These are phyloP conservation scores for Phocoena sinus DNA, from an alignment of 2,113 vertebrate species.

Conservation along the genomic window DNA sequence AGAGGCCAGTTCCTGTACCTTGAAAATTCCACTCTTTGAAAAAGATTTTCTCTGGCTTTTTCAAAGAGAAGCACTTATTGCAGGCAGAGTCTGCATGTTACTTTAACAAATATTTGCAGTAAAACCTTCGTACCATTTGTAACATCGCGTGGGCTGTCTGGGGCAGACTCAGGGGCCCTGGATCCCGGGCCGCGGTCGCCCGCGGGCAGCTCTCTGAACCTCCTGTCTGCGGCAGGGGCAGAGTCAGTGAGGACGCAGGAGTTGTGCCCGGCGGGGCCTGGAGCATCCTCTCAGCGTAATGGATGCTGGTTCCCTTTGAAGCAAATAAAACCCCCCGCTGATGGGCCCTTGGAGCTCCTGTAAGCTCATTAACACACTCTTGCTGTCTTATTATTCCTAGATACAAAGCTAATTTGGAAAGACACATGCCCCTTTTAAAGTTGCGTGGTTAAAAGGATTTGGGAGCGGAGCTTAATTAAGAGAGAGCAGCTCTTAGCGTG, in stretches of 20 bases:
- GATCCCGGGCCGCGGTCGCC: accelerated
- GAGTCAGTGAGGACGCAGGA: background rate
- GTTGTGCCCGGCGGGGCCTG: accelerated
- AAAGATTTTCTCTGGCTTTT: background rate
- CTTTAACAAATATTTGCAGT: background rate
- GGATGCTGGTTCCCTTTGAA: background rate
- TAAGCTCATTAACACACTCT: conserved; percentile 36
- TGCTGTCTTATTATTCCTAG: background rate
- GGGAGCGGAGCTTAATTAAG: conserved; percentile 28
- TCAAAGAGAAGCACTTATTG: background rate
- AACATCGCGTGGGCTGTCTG: background rate
- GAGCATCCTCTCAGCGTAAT: background rate
- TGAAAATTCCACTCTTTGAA: background rate
- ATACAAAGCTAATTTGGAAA: conserved; percentile 59
- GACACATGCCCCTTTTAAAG: background rate
- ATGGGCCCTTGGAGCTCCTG: background rate
- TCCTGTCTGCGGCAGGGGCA: background rate
- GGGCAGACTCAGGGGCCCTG: accelerated
- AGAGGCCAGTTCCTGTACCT: background rate
- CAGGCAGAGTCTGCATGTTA: background rate
- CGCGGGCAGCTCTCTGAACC: background rate
- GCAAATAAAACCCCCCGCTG: background rate
- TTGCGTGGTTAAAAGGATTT: conserved; percentile 29
- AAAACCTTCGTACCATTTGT: too few species aligned
- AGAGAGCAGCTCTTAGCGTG: conserved; percentile 31